These are phyloP conservation scores for Vicugna pacos DNA, from an alignment of 2,113 vertebrate species.

Conservation along the genomic window DNA sequence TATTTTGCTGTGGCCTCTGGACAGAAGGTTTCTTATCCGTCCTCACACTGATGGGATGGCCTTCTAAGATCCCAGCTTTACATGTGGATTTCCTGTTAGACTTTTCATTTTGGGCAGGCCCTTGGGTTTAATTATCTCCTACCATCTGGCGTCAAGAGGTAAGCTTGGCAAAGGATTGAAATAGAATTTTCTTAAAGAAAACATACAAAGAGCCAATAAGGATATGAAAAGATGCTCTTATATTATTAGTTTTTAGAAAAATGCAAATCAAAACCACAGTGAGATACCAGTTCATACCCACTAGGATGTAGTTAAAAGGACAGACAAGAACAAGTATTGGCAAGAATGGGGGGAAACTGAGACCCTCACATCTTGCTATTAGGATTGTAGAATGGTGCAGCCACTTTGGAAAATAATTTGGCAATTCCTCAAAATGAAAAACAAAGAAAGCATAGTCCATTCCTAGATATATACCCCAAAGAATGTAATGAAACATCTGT, in stretches of 20 bases:
- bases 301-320: neutral
- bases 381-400: neutral
- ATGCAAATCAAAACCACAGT: neutral
- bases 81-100: neutral
- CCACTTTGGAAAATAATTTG: neutral
- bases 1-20: neutral
- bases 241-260: neutral
- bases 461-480: neutral
- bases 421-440: neutral
- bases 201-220: neutral
- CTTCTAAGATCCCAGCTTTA: neutral
- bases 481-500: neutral
- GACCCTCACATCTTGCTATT: neutral
- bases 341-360: no score
- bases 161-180: neutral
- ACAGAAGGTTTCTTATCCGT: neutral
- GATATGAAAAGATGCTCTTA: neutral
- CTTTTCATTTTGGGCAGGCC: neutral
- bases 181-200: neutral
- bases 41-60: neutral
- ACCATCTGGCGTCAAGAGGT: neutral
- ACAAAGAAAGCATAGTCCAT: neutral
- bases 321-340: neutral
- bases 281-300: neutral
- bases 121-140: neutral